Percentiles rank a stretch among this genome's conserved stretches.
phyloP scores from a whole-genome alignment of 2,113 vertebrate genomes.

The Mesoclemmys tuberculata region DNA sequence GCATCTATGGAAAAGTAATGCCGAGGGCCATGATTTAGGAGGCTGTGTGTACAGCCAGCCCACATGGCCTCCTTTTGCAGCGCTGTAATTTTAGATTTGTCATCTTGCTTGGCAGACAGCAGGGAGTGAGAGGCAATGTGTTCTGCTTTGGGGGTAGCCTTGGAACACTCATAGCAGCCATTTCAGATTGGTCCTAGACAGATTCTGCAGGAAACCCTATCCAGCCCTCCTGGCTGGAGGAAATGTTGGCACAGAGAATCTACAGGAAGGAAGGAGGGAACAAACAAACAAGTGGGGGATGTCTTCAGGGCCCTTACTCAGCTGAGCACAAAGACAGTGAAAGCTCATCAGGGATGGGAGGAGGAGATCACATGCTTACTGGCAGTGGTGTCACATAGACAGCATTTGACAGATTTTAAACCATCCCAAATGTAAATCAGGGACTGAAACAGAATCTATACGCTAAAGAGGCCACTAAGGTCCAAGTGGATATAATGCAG shows the following conservation, averaged over 20 bases:
- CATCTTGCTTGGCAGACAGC: background rate
- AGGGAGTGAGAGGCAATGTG: background rate
- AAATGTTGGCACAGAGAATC: background rate
- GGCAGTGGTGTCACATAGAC: fast-evolving
- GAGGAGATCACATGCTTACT: background rate
- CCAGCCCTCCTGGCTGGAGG: background rate
- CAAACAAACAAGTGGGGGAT: background rate
- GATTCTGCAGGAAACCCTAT: background rate
- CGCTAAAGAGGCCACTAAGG: background rate
- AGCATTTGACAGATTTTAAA: background rate
- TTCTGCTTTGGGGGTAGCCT: background rate
- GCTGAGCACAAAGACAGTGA: background rate
- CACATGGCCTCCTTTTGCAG: background rate
- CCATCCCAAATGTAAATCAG: background rate
- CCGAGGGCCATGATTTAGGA: background rate
- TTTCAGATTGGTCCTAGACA: fast-evolving
- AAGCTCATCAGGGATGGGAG: background rate
- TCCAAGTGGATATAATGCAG: background rate
- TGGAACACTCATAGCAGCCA: background rate
- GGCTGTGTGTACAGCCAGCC: background rate
- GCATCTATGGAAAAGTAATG: background rate
- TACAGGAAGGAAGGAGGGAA: background rate
- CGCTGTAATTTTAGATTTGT: background rate
- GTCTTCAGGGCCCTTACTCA: background rate
- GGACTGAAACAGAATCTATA: background rate